phyloP scores from a whole-genome alignment of 2,113 vertebrate species.

The Pseudonaja textilis region DNA sequence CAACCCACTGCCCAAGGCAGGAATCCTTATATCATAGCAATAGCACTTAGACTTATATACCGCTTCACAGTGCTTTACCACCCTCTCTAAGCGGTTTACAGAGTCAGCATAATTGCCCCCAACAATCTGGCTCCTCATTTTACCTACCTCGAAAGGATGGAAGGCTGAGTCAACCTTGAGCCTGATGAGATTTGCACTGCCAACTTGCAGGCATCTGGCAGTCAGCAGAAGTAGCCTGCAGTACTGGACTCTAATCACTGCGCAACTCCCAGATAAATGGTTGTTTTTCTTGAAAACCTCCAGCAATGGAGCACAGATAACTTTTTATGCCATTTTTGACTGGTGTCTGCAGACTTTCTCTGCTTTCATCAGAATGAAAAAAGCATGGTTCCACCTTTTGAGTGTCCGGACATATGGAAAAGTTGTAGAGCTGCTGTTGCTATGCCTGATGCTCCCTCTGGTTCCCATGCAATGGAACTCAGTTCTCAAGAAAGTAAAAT shows the following conservation, averaged over 20 bases:
- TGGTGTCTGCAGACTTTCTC: background rate
- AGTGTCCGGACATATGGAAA: background rate
- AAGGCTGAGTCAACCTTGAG: too few species aligned
- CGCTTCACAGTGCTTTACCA: too few species aligned
- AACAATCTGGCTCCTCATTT: too few species aligned
- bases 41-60: too few species aligned
- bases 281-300: background rate
- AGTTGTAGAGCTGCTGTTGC: background rate
- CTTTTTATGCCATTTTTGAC: background rate
- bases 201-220: too few species aligned
- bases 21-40: background rate
- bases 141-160: too few species aligned
- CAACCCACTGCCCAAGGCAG: background rate
- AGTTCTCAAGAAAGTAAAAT: background rate
- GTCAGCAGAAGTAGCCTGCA: background rate
- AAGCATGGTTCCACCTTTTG: background rate
- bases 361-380: background rate
- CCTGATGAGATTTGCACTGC: too few species aligned
- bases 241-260: too few species aligned
- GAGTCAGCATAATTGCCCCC: too few species aligned
- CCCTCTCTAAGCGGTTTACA: too few species aligned
- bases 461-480: background rate
- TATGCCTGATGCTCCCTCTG: background rate
- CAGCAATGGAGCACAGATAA: background rate
- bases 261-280: background rate